Conservation (phyloP, 2,797 vertebrate genomes). For the Microcaecilia unicolor region DNA sequence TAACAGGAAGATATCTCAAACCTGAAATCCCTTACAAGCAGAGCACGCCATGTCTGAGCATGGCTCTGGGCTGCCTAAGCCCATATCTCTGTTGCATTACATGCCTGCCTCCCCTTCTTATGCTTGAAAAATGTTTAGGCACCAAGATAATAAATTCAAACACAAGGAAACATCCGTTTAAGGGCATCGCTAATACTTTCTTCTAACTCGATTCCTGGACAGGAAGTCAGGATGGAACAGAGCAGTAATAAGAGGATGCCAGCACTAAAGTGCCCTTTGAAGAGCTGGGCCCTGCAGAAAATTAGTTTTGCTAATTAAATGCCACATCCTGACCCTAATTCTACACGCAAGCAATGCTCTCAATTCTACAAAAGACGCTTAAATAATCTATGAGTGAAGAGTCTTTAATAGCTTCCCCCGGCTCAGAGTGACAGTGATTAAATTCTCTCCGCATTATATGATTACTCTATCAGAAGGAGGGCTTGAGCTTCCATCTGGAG, state of each 20-base stretch:
- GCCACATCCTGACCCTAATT: not conserved
- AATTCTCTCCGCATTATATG: constrained; percentile 4
- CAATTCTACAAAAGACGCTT: no score
- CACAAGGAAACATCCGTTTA: no score
- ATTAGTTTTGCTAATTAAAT: constrained; percentile 9
- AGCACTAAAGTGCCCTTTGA: not conserved
- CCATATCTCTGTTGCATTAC: no score
- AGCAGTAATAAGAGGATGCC: not conserved
- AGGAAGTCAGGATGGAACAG: not conserved
- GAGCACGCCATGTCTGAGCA: no score
- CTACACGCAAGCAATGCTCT: not conserved
- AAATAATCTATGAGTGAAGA: constrained; percentile 8
- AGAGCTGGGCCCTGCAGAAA: not conserved
- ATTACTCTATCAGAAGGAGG: constrained; percentile 3
- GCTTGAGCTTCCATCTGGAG: not conserved
- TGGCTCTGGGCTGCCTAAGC: no score
- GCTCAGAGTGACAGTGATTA: constrained; percentile 15
- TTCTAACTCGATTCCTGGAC: not conserved
- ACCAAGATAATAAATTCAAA: no score
- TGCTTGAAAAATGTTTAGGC: no score
- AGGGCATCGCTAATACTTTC: no score
- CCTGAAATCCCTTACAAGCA: no score
- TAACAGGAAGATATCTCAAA: no score
- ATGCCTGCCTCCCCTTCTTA: no score
- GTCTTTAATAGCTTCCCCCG: constrained; percentile 18